These are phyloP conservation scores for Polyploca ridens DNA, from an alignment of 2,888 invertebrate genomes.

Conservation along the genomic window DNA sequence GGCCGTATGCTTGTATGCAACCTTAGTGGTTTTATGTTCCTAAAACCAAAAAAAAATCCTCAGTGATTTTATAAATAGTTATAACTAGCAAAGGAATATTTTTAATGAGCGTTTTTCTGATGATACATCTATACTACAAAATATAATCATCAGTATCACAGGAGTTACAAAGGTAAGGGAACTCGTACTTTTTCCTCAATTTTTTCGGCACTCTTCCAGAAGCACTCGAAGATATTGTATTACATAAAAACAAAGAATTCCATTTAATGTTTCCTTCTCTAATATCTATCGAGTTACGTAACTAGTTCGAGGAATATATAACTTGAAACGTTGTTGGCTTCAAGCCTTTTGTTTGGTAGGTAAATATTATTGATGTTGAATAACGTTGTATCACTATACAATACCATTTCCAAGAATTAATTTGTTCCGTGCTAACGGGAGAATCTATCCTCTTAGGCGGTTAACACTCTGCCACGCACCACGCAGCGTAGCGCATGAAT, in stretches of 20 bases:
- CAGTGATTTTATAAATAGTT: no score
- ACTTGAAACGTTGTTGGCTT: background rate
- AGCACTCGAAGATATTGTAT: constrained; percentile 21
- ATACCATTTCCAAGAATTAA: no score
- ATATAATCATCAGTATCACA: background rate
- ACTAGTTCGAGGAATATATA: background rate
- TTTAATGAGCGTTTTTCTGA: no score
- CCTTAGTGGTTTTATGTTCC: no score
- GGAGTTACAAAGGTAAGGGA: constrained; percentile 2
- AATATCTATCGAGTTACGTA: constrained; percentile 9
- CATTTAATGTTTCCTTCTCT: constrained; percentile 26
- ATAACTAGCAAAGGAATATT: no score
- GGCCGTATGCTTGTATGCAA: no score
- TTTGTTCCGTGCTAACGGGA: background rate
- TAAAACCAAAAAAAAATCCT: no score
- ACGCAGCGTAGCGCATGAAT: no score
- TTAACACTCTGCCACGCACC: no score
- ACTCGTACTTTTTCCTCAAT: constrained; percentile 4
- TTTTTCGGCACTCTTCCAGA: constrained; percentile 13
- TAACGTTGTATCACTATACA: no score
- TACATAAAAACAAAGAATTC: constrained; percentile 34
- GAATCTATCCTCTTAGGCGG: no score
- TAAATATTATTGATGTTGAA: background rate
- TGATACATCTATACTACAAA: background rate
- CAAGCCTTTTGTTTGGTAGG: background rate